These are phyloP conservation scores for Drosophila chauvacae DNA, from an alignment of 1,140 invertebrate genomes.

Conservation along the genomic window DNA sequence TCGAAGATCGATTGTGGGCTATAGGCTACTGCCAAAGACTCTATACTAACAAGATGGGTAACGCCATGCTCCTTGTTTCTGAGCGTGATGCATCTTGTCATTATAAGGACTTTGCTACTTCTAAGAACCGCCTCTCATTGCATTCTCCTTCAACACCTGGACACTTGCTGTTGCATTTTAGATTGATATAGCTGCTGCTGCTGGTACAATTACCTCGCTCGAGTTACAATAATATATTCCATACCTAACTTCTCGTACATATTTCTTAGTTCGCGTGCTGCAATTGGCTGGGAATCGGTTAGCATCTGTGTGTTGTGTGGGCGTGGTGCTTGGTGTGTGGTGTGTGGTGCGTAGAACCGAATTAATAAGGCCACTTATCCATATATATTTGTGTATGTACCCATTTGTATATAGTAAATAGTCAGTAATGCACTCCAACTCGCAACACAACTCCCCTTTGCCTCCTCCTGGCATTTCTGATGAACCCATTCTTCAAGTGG, in stretches of 20 bases:
- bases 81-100: not conserved
- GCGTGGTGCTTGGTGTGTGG: conserved; percentile 25
- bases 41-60: not conserved
- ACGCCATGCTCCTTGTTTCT: not conserved
- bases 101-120: not conserved
- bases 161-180: conserved; percentile 28
- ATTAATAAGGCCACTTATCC: conserved; percentile 82
- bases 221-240: conserved; percentile 30
- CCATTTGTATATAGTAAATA: conserved; percentile 55
- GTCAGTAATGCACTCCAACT: conserved; percentile 51
- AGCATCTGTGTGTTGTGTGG: conserved; percentile 34
- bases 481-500: conserved; percentile 10
- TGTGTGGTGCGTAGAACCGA: conserved; percentile 69
- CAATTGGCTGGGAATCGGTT: conserved; percentile 28
- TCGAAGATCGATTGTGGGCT: conserved; percentile 36
- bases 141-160: conserved; percentile 17
- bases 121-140: conserved; percentile 30
- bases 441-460: conserved; percentile 29
- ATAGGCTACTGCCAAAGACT: conserved; percentile 7
- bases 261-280: conserved; percentile 31
- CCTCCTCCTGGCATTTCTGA: conserved; percentile 39
- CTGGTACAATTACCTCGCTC: conserved; percentile 12
- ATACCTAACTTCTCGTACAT: conserved; percentile 26
- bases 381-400: conserved; percentile 44
- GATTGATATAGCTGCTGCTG: conserved; percentile 29